phyloP scores from a whole-genome alignment of 2,113 vertebrate genomes.

The Mustela lutreola region DNA sequence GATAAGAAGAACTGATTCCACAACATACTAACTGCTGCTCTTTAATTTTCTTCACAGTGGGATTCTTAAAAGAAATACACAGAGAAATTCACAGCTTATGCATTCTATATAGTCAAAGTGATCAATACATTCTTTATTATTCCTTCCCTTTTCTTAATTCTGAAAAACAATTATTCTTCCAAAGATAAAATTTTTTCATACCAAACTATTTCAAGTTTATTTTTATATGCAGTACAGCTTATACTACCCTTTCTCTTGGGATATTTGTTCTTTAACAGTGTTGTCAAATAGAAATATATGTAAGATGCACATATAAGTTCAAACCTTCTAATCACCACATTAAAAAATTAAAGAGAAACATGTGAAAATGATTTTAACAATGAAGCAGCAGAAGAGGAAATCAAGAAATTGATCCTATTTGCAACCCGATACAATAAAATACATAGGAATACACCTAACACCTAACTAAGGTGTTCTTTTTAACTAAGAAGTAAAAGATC shows the following conservation, averaged over 20 bases:
- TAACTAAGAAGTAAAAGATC: background rate
- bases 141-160: constrained; percentile 33
- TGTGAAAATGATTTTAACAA: background rate
- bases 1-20: background rate
- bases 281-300: background rate
- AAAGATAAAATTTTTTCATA: constrained; percentile 19
- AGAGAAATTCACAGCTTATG: background rate
- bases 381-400: background rate
- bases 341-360: background rate
- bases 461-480: background rate
- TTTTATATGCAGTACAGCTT: background rate
- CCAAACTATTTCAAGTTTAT: background rate
- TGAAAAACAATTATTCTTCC: background rate
- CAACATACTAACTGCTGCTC: background rate
- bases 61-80: background rate
- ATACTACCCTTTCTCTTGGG: background rate
- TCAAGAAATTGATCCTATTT: background rate
- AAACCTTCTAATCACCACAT: background rate
- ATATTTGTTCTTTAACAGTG: background rate
- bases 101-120: background rate
- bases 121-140: constrained; percentile 21
- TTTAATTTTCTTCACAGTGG: background rate
- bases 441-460: background rate
- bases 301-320: background rate
- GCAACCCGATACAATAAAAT: background rate